Percentiles rank a stretch among this genome's conserved stretches.
Evolutionary conservation across 2,797 vertebrate genomes (phyloP).

Genomic region (Coccyzus lansbergi): DNA sequence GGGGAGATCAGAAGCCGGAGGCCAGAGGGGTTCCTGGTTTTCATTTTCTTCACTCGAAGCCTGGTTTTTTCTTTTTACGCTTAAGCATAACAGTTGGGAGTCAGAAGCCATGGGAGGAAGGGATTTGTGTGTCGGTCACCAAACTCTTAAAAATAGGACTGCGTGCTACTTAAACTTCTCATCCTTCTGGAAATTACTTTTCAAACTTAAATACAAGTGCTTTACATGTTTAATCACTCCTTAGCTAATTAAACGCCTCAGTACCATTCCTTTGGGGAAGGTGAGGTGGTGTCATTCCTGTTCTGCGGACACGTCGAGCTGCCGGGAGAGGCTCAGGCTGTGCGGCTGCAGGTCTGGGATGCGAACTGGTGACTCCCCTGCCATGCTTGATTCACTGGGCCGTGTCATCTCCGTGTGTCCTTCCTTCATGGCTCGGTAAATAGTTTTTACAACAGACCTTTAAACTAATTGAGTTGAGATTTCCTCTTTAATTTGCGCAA

Average conservation of each 20-base stretch:
- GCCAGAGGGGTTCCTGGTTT: background rate
- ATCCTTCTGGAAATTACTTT: background rate
- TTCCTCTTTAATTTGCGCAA: background rate
- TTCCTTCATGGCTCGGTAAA: background rate
- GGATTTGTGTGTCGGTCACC: background rate
- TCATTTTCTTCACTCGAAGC: background rate
- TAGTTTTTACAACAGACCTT: background rate
- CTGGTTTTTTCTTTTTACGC: background rate
- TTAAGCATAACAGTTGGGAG: background rate
- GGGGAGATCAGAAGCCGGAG: background rate
- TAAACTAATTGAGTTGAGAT: background rate
- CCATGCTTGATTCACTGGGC: background rate
- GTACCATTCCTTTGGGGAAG: background rate
- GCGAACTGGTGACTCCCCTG: background rate
- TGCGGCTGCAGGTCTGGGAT: background rate
- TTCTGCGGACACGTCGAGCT: background rate
- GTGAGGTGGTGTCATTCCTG: background rate
- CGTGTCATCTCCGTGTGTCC: background rate
- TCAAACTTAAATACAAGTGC: slow-evolving; percentile 35
- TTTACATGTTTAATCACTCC: slow-evolving; percentile 48
- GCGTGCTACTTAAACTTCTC: background rate
- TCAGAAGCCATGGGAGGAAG: background rate
- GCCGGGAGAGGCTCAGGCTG: background rate
- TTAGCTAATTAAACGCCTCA: slow-evolving; percentile 37
- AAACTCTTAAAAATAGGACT: background rate